These are phyloP conservation scores for Etia nguti DNA, from an alignment of 2,113 vertebrate genomes.

Conservation along the genomic window DNA sequence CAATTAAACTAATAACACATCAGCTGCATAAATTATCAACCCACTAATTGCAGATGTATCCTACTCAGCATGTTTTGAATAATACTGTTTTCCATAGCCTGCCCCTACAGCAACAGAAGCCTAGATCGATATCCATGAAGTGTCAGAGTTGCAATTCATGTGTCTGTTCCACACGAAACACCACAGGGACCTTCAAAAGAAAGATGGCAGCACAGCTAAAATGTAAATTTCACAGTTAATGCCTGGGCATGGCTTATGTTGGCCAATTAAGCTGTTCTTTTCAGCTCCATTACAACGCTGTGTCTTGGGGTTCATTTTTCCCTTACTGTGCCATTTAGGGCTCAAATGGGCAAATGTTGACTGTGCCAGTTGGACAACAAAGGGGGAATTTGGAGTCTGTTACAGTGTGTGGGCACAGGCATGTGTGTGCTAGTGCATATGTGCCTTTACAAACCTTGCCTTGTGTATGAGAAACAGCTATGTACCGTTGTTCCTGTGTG, in stretches of 20 bases:
- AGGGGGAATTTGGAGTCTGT: conserved; percentile 16
- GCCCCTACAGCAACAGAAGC: conserved; percentile 1
- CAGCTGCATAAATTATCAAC: conserved; percentile 21
- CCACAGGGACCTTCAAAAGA: conserved; percentile 25
- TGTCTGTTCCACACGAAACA: conserved; percentile 39
- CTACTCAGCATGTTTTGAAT: conserved; percentile 41
- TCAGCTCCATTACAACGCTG: conserved; percentile 34
- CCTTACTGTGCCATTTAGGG: conserved; percentile 48
- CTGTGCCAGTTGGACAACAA: conserved; percentile 35
- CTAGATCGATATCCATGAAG: conserved; percentile 46
- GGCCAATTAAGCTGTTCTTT: conserved; percentile 60
- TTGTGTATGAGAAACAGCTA: background rate
- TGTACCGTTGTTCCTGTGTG: conserved; percentile 2
- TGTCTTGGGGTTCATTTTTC: conserved; percentile 49
- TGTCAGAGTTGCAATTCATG: conserved; percentile 42
- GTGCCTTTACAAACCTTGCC: background rate
- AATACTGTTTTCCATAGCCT: conserved; percentile 25
- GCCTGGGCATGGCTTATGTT: conserved; percentile 31
- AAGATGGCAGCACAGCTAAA: conserved; percentile 15
- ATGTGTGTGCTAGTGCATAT: background rate
- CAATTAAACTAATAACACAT: conserved; percentile 48
- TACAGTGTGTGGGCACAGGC: background rate
- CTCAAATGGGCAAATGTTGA: conserved; percentile 39
- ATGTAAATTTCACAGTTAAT: conserved; percentile 45
- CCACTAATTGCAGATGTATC: conserved; percentile 24